Evolutionary conservation across 2,797 vertebrate genomes (phyloP).

Genomic region (Gephyroberyx darwinii): DNA sequence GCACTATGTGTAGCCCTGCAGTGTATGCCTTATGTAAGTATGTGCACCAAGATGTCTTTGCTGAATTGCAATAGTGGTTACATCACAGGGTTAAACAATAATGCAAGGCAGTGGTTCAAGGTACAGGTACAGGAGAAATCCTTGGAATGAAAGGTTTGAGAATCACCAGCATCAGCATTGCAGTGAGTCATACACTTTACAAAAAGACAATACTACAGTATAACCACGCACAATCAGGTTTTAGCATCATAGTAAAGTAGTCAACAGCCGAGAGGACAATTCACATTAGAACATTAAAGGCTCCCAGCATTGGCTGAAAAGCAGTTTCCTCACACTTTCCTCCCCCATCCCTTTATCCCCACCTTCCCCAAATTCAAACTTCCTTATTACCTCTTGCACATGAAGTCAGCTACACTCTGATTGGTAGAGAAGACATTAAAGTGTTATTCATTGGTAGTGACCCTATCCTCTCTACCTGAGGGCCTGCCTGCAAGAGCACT

Average conservation of each 20-base stretch:
- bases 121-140: background rate
- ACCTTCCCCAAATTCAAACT: constrained; percentile 19
- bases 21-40: background rate
- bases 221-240: constrained; percentile 5
- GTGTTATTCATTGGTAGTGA: constrained; percentile 67
- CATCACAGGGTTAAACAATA: constrained; percentile 2
- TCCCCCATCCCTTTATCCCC: background rate
- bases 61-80: background rate
- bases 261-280: background rate
- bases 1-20: too few species aligned
- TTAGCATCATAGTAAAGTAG: constrained; percentile 41
- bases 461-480: constrained; percentile 40
- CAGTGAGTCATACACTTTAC: background rate
- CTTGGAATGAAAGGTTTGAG: background rate
- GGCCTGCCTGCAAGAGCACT: constrained; percentile 30
- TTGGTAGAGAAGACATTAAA: constrained; percentile 68
- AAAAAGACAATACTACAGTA: background rate
- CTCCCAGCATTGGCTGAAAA: constrained; percentile 31
- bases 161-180: constrained; percentile 3
- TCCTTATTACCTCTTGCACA: constrained; percentile 40
- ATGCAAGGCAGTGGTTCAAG: background rate
- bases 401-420: constrained; percentile 47
- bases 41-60: background rate
- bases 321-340: constrained; percentile 34
- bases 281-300: constrained; percentile 48